Evolutionary conservation across 2,113 vertebrate genomes (phyloP).

Genomic region (Phyllopteryx taeniolatus): DNA sequence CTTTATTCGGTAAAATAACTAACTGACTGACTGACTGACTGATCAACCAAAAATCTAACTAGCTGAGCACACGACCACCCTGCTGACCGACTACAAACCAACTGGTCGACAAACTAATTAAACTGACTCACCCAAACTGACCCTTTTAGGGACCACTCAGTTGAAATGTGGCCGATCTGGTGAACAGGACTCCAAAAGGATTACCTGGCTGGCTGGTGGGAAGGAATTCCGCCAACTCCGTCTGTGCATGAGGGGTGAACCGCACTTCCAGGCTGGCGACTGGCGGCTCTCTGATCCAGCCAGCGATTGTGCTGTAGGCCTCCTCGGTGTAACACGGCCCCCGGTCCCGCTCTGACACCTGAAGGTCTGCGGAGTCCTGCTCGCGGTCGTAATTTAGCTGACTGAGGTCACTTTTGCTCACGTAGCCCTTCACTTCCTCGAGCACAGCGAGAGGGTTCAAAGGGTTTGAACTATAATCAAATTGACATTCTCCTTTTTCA

Average conservation of each 20-base stretch:
- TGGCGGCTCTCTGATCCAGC: slow-evolving; percentile 80
- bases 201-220: slow-evolving; percentile 61
- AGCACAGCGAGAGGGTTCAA: slow-evolving; percentile 40
- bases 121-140: too few relatives aligned
- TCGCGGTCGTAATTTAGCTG: slow-evolving; percentile 11
- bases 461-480: not conserved
- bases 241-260: slow-evolving; percentile 79
- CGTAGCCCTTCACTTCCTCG: slow-evolving; percentile 54
- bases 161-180: not conserved
- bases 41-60: too few relatives aligned
- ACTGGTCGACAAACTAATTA: too few relatives aligned
- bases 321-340: slow-evolving; percentile 49
- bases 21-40: too few relatives aligned
- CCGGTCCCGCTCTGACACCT: not conserved
- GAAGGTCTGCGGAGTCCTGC: not conserved
- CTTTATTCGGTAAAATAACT: too few relatives aligned
- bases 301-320: slow-evolving; percentile 65
- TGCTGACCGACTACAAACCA: too few relatives aligned
- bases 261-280: slow-evolving; percentile 74
- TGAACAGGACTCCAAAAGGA: not conserved
- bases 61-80: too few relatives aligned
- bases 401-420: slow-evolving; percentile 32
- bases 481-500: not conserved
- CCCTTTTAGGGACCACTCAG: too few relatives aligned
- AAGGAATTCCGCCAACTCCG: slow-evolving; percentile 73